Evolutionary conservation across 2,797 vertebrate species (phyloP).

Genomic region (Pipistrellus nathusii): DNA sequence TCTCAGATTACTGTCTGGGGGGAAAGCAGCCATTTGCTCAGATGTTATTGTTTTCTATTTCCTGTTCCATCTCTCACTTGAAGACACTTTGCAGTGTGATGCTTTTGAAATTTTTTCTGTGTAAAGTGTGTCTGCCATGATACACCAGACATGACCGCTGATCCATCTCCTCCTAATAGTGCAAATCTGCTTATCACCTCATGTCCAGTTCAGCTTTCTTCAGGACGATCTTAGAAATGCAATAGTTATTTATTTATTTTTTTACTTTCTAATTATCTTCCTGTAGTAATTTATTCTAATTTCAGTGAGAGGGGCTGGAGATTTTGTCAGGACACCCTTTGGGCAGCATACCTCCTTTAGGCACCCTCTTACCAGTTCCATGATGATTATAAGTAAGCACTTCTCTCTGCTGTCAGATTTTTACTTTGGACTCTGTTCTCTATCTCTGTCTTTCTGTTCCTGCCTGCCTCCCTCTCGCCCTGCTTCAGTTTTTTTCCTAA

Average conservation of each 20-base stretch:
- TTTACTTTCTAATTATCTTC: neutral
- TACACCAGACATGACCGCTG: neutral
- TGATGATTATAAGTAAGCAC: neutral
- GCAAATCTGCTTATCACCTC: neutral
- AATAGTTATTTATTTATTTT: neutral
- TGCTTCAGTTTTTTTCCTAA: neutral
- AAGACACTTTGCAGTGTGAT: neutral
- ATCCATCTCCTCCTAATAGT: neutral
- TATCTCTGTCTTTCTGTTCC: neutral
- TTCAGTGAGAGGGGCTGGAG: neutral
- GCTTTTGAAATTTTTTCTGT: neutral
- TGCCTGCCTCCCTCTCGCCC: too few species aligned
- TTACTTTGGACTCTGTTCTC: neutral
- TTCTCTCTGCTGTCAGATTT: neutral
- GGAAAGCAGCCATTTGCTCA: conserved; percentile 7
- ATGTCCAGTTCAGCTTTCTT: neutral
- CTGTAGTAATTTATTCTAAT: neutral
- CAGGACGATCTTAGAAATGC: neutral
- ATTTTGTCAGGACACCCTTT: neutral
- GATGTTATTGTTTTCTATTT: conserved; percentile 38
- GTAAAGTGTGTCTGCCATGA: neutral
- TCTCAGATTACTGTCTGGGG: conserved; percentile 21
- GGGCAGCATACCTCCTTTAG: neutral
- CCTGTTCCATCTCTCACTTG: neutral
- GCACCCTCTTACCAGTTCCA: neutral